phyloP scores from a whole-genome alignment of 2,113 vertebrate species.

The Conger conger region DNA sequence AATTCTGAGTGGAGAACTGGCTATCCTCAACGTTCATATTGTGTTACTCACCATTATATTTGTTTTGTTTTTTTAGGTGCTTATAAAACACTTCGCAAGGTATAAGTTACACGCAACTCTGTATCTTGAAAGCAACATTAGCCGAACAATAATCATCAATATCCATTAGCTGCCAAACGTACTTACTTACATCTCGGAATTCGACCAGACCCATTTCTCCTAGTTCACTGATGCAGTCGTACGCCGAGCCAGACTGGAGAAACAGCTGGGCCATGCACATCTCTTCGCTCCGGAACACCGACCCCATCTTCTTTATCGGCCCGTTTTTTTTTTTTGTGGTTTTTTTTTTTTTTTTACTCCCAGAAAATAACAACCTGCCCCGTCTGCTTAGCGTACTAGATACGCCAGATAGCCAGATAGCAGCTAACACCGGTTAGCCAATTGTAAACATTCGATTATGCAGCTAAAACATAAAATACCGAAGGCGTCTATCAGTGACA shows the following conservation, averaged over 20 bases:
- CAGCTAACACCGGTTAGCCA: background rate
- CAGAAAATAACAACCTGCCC: background rate
- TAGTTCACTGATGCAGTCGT: conserved; percentile 94
- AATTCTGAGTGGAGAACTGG: background rate
- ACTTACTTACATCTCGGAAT: conserved; percentile 92
- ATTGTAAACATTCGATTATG: background rate
- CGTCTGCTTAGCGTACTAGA: background rate
- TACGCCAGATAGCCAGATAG: background rate
- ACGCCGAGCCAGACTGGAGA: conserved; percentile 92
- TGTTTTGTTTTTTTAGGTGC: background rate
- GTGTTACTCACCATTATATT: background rate
- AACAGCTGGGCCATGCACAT: conserved; percentile 97
- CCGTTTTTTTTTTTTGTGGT: conserved; percentile 13
- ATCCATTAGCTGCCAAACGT: background rate
- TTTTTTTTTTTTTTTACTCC: background rate
- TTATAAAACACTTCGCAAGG: background rate
- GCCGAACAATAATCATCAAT: background rate
- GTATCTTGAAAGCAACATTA: background rate
- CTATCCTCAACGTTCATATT: background rate
- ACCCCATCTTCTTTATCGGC: conserved; percentile 71
- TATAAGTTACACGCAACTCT: background rate
- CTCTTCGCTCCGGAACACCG: conserved; percentile 88
- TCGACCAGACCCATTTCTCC: conserved; percentile 93
- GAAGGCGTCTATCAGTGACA: background rate
- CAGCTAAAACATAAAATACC: background rate